These are phyloP conservation scores for Alca torda DNA, from an alignment of 2,797 vertebrate genomes.

Conservation along the genomic window DNA sequence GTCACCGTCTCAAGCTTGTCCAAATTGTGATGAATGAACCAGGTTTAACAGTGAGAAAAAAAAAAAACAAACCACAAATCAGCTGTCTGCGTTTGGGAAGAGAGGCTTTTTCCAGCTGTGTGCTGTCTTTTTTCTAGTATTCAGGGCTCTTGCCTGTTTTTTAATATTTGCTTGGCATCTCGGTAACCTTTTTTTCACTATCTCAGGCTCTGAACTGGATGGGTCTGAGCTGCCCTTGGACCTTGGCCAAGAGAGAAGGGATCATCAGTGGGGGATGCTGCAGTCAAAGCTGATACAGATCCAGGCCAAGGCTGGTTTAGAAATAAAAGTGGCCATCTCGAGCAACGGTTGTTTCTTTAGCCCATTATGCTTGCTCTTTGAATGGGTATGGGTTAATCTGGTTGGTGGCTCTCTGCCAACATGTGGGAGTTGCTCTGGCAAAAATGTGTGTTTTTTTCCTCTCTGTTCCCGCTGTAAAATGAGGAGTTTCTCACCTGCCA, in stretches of 20 bases:
- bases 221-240: background rate
- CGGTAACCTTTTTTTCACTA: background rate
- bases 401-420: background rate
- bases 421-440: background rate
- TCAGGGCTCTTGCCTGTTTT: background rate
- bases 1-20: background rate
- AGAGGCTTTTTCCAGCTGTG: background rate
- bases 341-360: background rate
- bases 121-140: background rate
- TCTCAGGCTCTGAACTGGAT: background rate
- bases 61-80: background rate
- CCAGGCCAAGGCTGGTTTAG: background rate
- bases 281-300: background rate
- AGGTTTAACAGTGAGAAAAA: background rate
- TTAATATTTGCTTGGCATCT: background rate
- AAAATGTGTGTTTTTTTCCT: background rate
- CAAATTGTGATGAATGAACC: background rate
- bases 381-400: background rate
- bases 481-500: slow-evolving; percentile 44
- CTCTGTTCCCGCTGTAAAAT: background rate
- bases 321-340: background rate
- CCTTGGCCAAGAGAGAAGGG: background rate
- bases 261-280: background rate
- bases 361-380: background rate
- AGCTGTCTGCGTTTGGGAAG: background rate